These are phyloP conservation scores for Limnephilus rhombicus DNA, from an alignment of 2,888 invertebrate genomes.

Conservation along the genomic window DNA sequence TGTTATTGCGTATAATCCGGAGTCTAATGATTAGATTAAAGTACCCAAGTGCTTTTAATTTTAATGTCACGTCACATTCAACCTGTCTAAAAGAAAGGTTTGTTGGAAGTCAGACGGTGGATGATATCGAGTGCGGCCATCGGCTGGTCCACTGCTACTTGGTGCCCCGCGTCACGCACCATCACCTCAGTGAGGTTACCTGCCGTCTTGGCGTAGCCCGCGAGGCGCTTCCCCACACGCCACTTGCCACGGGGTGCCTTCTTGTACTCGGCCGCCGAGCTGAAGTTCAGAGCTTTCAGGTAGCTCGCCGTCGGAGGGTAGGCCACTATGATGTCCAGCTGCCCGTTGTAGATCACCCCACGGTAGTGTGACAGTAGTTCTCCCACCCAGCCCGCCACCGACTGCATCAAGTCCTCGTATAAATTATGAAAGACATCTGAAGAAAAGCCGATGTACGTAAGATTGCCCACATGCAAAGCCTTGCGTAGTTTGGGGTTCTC, in stretches of 20 bases:
- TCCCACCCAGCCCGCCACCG: constrained; percentile 85
- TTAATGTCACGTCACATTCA: too few species aligned
- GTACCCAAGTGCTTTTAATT: too few species aligned
- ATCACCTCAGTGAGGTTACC: constrained; percentile 86
- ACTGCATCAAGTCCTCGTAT: constrained; percentile 88
- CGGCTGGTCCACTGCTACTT: constrained; percentile 89
- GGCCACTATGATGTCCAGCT: constrained; percentile 93
- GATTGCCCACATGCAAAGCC: constrained; percentile 91
- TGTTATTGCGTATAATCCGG: too few species aligned
- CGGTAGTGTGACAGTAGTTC: constrained; percentile 82
- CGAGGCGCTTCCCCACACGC: constrained; percentile 83
- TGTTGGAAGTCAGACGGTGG: constrained; percentile 78
- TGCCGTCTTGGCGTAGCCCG: constrained; percentile 86
- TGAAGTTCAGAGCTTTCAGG: constrained; percentile 84
- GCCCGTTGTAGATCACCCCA: constrained; percentile 92
- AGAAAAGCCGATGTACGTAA: constrained; percentile 82
- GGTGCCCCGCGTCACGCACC: constrained; percentile 89
- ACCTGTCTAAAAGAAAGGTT: constrained; percentile 68
- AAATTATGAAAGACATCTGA: constrained; percentile 83
- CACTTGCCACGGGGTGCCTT: constrained; percentile 83
- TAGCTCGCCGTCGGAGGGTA: constrained; percentile 91
- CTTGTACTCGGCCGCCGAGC: constrained; percentile 81
- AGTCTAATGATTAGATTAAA: too few species aligned
- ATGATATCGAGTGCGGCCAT: constrained; percentile 87
- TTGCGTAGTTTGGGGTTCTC: constrained; percentile 81